Evolutionary conservation across 2,888 invertebrate species (phyloP), one percentile per base, ranked within the genome.

Genomic region (Lasius platythorax): DNA sequence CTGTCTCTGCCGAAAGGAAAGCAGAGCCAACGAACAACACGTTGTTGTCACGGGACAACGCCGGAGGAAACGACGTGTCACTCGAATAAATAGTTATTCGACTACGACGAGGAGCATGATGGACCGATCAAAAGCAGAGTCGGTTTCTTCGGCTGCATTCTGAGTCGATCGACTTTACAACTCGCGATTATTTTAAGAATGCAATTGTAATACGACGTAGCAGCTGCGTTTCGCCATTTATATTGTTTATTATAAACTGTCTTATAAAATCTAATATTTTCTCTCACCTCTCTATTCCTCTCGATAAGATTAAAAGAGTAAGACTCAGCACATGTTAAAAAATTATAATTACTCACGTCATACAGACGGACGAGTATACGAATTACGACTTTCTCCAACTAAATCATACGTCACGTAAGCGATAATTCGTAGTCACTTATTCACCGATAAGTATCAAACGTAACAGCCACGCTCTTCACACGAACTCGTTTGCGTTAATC

Each of bases 1-100:
- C 82, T 87, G 88, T 85, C 89, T 86, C 85, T 68, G 75, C 83
- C 73, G 84, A 86, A 84, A 86, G 84, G 84, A 81, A 87, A 82
- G 70, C 86, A 86, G 50, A 58, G 78, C 40, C 82, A 85, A 86
- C 81, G 79, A 87, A 85, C 86, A 82, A 75, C 85, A 81, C 85
- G 73, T 86, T 84, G 85, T 87, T 89, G 90, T 92, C 90, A 91
- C 90, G 91, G 91, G 88, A 88, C 88, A 89, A 91, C 89, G 87
- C 85, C 74, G 74, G 83, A 85, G 89, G 87, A 87, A 89, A 88
- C 87, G 90, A 88, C 86, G 86, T 85, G 88, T 89, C 89, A 89
- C 86, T 84, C 88, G 85, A 82, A 75, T 87, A 89, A 89, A 89
- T 88, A 87, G 89, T 86, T 82, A 73, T 88, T 82, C 85, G 83